Evolutionary conservation across 2,797 vertebrate genomes (phyloP).

Genomic region (Emydoidea blandingii): DNA sequence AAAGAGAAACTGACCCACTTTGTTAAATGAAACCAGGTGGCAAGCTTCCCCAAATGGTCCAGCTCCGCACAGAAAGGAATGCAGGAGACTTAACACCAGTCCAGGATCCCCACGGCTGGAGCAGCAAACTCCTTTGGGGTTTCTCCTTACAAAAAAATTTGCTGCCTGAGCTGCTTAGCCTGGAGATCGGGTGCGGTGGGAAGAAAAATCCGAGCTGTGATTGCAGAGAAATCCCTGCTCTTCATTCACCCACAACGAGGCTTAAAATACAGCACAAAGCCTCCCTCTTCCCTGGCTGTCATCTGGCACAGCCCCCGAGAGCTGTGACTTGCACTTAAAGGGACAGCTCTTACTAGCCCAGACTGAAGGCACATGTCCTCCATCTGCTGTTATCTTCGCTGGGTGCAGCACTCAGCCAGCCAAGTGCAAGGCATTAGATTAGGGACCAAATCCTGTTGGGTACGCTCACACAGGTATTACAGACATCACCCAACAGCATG

Average conservation of each 20-base stretch:
- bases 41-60: neutral
- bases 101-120: neutral
- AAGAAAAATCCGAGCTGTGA: neutral
- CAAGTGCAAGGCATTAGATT: neutral
- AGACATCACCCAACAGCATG: neutral
- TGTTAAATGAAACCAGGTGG: neutral
- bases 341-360: neutral
- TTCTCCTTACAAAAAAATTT: neutral
- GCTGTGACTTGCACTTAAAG: neutral
- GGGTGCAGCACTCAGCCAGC: neutral
- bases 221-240: neutral
- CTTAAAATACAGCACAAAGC: neutral
- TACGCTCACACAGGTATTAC: neutral
- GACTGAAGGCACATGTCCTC: too few species aligned
- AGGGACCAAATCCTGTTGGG: neutral
- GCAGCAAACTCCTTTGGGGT: neutral
- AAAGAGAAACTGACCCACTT: neutral
- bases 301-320: neutral
- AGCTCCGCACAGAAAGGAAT: neutral
- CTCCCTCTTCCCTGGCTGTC: neutral
- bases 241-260: neutral
- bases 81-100: neutral
- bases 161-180: neutral
- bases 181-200: neutral
- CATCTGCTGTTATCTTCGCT: rapidly evolving